Conservation (phyloP, 2,797 vertebrate species). For the Sebastes aleutianus region DNA sequence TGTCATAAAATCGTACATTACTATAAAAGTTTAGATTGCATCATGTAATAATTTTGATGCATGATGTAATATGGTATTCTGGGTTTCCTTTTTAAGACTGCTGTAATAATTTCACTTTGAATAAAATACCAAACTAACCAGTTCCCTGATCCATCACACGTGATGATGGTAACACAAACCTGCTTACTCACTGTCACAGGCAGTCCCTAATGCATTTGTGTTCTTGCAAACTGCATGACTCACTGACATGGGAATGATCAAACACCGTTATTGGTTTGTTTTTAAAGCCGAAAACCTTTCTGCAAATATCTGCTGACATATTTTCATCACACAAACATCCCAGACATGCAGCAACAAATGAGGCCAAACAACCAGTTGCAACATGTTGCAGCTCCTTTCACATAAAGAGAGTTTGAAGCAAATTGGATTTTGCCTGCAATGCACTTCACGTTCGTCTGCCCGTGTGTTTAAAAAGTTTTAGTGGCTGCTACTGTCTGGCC, state of each 20-base stretch:
- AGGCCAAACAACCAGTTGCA: neutral
- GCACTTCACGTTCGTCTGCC: neutral
- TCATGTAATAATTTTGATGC: neutral
- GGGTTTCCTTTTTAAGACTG: neutral
- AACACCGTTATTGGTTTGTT: neutral
- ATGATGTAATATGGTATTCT: neutral
- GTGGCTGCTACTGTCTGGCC: neutral
- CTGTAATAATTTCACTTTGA: neutral
- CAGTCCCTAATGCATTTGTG: neutral
- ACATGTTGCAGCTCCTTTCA: neutral
- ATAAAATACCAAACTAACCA: neutral
- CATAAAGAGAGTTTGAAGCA: no score
- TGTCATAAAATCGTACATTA: neutral
- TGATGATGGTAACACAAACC: neutral
- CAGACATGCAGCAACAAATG: neutral
- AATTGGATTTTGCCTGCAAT: neutral
- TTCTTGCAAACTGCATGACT: neutral
- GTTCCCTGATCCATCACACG: neutral
- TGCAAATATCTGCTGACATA: neutral
- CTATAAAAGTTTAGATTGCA: neutral
- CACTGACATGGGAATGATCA: neutral
- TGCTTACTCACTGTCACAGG: neutral
- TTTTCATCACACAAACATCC: neutral
- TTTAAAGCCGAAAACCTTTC: neutral
- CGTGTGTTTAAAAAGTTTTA: neutral